Conservation (phyloP, 2,113 vertebrate genomes). For the Salvelinus sp. region DNA sequence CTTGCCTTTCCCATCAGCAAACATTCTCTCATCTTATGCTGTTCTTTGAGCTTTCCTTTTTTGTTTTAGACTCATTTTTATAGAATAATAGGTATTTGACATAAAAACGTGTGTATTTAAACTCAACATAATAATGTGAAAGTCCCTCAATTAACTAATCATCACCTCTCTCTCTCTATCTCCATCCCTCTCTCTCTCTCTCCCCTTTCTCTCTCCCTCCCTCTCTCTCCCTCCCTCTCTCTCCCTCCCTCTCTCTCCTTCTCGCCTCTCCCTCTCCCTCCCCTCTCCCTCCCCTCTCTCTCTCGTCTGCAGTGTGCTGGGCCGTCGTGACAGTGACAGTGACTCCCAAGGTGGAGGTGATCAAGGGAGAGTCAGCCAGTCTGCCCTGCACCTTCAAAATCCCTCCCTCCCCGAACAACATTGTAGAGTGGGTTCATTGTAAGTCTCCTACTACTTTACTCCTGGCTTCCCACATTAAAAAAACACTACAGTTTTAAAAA, state of each 20-base stretch:
- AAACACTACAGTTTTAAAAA: no score
- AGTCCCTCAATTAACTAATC: not conserved
- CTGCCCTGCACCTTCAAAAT: conserved; percentile 70
- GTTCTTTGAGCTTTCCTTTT: not conserved
- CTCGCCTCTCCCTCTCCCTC: no score
- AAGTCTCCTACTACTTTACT: conserved; percentile 54
- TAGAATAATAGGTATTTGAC: not conserved
- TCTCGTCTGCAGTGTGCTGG: conserved; percentile 63
- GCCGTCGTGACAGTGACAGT: conserved; percentile 61
- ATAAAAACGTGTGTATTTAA: no score
- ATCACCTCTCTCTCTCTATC: not conserved
- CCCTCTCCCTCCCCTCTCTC: conserved; percentile 1
- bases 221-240: conserved; percentile 3
- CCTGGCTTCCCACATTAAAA: not conserved
- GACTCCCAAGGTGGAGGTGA: conserved; percentile 65
- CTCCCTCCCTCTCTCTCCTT: no score
- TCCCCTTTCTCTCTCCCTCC: not conserved
- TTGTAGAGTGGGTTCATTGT: conserved; percentile 84
- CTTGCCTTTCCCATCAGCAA: no score
- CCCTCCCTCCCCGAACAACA: not conserved
- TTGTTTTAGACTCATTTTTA: no score
- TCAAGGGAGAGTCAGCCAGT: conserved; percentile 57
- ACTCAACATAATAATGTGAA: no score
- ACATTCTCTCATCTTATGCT: not conserved
- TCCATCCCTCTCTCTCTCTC: not conserved